Evolutionary conservation across 2,797 vertebrate species (phyloP).

Genomic region (Gymnothorax reevesii): DNA sequence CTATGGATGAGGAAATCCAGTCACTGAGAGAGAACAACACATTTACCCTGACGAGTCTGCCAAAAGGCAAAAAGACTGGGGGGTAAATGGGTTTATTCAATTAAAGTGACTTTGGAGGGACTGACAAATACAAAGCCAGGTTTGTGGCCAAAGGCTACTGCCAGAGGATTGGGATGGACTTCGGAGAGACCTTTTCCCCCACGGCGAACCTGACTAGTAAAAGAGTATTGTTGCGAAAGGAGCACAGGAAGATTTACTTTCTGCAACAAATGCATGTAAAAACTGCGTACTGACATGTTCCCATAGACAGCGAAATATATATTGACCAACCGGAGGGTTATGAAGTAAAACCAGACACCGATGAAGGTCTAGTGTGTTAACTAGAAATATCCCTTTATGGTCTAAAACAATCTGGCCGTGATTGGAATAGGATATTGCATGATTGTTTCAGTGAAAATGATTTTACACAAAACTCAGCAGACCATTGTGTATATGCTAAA

Average conservation of each 20-base stretch:
- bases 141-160: no score
- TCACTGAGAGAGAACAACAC: no score
- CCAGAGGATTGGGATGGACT: no score
- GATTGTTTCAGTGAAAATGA: not conserved
- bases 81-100: no score
- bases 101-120: no score
- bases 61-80: no score
- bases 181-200: no score
- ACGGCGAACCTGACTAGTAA: no score
- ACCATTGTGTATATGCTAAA: constrained; percentile 17
- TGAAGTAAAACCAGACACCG: not conserved
- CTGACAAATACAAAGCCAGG: no score
- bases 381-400: constrained; percentile 5
- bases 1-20: no score
- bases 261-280: constrained; percentile 25
- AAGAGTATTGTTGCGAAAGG: not conserved
- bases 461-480: constrained; percentile 5
- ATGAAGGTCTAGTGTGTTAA: constrained; percentile 3
- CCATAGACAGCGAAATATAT: not conserved
- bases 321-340: constrained; percentile 14
- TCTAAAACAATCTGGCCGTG: not conserved
- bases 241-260: not conserved
- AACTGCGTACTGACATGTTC: constrained; percentile 6
- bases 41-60: no score
- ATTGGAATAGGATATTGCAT: not conserved